Base-by-base conservation (phyloP, 2,797 vertebrate species). In the Malacoctenus gilli region DNA sequence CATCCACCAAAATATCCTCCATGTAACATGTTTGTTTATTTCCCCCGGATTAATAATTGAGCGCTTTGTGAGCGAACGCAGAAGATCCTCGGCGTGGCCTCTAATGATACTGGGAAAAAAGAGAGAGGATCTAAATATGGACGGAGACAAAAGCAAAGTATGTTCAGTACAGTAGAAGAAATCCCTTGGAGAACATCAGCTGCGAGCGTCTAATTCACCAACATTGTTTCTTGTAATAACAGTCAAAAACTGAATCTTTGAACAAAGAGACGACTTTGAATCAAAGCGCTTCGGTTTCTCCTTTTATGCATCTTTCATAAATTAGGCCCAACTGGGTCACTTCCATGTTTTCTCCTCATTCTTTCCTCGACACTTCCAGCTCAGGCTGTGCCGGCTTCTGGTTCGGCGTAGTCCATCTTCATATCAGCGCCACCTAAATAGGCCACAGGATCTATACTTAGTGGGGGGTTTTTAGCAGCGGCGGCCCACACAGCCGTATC, bases 311-410 rank as follows among this genome's bases (percentile, higher is more conserved):
- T 75, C 36, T 56, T 41, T 19, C 34, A 62, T 56, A 81, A 70
- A 76, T 61, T 35, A 58, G 57, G 39, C 65, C 52, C 78, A 79
- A 69, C 56, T 77, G 70, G 77, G 79, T 84, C 73, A 63, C 20
- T 57, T 34, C 30, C 43, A 58, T 75, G 43, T 60, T 63, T 60
- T 61, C n/a, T n/a, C 59, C 15, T 56, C 41, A 32, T 30, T 30
- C 35, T 75, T 59, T 68, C 40, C 32, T 58, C 36, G 49, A 69
- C 13, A 39, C 38, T 49, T 66, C 19, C 8, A 25, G 48, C 40
- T 60, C 30, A 38, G 39, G 59, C 48, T 1, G 5, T 59, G 34
- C 68, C 43, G 37, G 64, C 44, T 37, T 42, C 32, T 15, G 7
- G 21, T 56, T 56, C 44, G 21, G 37, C 46, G 16, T 32, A 37